Base-by-base conservation (phyloP, 2,113 vertebrate species). In the Megalops atlanticus region DNA sequence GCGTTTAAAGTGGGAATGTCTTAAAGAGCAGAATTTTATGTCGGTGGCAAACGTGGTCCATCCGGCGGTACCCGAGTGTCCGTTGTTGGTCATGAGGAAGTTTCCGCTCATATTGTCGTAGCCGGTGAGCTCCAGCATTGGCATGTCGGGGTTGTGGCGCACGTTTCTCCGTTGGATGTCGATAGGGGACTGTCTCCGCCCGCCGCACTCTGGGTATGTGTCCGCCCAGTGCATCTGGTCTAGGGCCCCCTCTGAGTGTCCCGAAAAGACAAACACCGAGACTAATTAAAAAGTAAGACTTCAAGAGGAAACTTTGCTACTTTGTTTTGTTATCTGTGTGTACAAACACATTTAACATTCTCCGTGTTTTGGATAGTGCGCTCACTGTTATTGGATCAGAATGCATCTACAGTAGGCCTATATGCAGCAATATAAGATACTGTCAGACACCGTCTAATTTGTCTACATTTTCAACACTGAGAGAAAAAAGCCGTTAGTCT, bases 71-170 rank as follows among this genome's bases (percentile, higher is more conserved):
- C 97, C 97, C 0, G 96, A 93, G 87, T 97, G 95, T 0, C 97
- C 97, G 0, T 95, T 98, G 92, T 98, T 98, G 87, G 76, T 91
- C 94, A 97, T 94, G 0, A 69, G 82, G 85, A 97, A 93, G 0
- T 81, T 78, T 0, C 92, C 92, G 0, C 0, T 76, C 78, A 92
- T 92, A 0, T 76, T 78, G 0, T 92, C 88, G 0, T 96, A 98
- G 4, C 96, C 96, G 0, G 0, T 84, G 68, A 98, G 88, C 52
- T 92, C 85, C 84, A 97, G 89, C 31, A 86, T 80, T 16, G 81
- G 64, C 84, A 98, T 77, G 36, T 52, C n/a, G 0, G 91, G 89
- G 79, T 95, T 96, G 89, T 92, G 91, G 0, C 0, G 82, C 40
- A 93, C 95, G 1, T 77, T 91, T 8, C 85, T 93, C 79, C 87